Evolutionary conservation across 2,797 vertebrate genomes (phyloP), one percentile per base, ranked within the genome.

Genomic region (Parauchenoglanis ngamensis): DNA sequence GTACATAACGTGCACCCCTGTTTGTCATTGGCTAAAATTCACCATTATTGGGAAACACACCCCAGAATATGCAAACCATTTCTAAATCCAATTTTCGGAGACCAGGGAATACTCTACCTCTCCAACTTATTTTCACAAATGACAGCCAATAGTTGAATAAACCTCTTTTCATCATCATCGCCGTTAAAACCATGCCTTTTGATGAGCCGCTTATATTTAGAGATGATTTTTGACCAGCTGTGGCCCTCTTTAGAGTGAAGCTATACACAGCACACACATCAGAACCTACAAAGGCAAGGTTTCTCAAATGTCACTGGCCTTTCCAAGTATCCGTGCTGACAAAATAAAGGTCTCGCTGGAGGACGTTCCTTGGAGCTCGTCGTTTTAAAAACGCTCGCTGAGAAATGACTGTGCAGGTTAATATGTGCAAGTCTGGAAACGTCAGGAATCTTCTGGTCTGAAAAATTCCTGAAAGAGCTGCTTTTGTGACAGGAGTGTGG

Each of bases 311-410:
- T 88, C 87, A 90, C 19, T 28, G 84, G 80, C 83, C 88, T 86
- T 79, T 87, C 84, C 54, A 63, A 84, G 85, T 82, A 25, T 79
- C 82, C n/a, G 3, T 85, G 88, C 85, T 87, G 85, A 90, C 88
- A 86, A 61, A 88, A n/a, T 56, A 90, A 90, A 90, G 90, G 85
- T 89, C 88, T 89, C 88, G 56, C 88, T 85, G 87, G 79, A 83
- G 90, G 90, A 85, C 57, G 35, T 83, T 86, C n/a, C 40, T n/a
- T 87, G 84, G 19, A 61, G 84, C 78, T 83, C 52, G 31, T 40
- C 56, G n/a, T 87, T 15, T 67, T 31, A 5, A 85, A 79, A 84
- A 35, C 17, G 0, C 15, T 56, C 3, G 8, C 17, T 10, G 75
- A 44, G 78, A 15, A 46, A 63, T 15, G 21, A 44, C 13, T n/a